Conservation (phyloP, 2,888 invertebrate species). For the Acleris literana region DNA sequence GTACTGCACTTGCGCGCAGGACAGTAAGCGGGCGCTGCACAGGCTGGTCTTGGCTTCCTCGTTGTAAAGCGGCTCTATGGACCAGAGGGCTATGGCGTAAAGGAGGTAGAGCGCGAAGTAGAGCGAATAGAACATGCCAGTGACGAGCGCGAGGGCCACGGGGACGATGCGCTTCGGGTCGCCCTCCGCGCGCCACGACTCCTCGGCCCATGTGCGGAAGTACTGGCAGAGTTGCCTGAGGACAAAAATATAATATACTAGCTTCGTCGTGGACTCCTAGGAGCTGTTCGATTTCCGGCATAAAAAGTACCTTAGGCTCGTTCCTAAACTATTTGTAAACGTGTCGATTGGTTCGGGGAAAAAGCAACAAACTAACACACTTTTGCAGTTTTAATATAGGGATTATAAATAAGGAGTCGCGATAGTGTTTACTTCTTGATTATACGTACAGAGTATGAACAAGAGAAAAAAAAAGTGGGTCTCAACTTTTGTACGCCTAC, state of each 20-base stretch:
- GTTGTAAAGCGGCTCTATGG: constrained; percentile 61
- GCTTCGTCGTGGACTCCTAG: too few species aligned
- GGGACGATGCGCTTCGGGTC: constrained; percentile 49
- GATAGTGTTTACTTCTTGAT: too few species aligned
- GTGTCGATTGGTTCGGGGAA: too few species aligned
- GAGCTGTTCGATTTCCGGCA: too few species aligned
- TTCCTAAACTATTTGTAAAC: too few species aligned
- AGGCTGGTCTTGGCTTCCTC: constrained; percentile 44
- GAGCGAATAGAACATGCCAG: constrained; percentile 57
- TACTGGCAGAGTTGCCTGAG: constrained; percentile 61
- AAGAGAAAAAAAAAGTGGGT: too few species aligned
- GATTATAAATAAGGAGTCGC: too few species aligned
- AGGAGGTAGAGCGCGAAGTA: constrained; percentile 55
- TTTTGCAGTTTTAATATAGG: too few species aligned
- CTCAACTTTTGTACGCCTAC: too few species aligned
- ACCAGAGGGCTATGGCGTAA: constrained; percentile 60
- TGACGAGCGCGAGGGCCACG: constrained; percentile 50
- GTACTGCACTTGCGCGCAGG: constrained; percentile 15
- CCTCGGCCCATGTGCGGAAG: constrained; percentile 65
- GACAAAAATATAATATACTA: not conserved
- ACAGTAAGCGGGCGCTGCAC: not conserved
- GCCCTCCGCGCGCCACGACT: constrained; percentile 52
- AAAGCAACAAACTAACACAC: too few species aligned
- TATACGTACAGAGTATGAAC: too few species aligned
- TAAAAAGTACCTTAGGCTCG: too few species aligned